Evolutionary conservation across 30 jellyfish, hydroid and myxozoan species (phyloP), one percentile per base, ranked within the genome.

Genomic region (Aurelia aurita): DNA sequence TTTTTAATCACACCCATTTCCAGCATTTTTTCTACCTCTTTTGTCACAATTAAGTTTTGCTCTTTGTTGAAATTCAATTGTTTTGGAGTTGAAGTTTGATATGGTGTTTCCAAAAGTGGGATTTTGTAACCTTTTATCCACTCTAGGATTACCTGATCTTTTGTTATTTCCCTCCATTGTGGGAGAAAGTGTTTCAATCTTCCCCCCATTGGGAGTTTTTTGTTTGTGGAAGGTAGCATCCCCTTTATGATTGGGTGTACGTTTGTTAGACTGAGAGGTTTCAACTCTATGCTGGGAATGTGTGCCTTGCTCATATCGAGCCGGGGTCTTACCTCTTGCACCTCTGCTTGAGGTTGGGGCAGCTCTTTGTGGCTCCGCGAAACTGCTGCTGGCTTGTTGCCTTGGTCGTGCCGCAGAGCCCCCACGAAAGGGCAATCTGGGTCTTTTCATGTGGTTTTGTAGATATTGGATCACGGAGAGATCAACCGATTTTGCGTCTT

Each of bases 111-210:
- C 67, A 70, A 18, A 32, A 70, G 67, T 27, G 82, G 82, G 34
- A 70, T 70, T 70, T 44, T 44, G 66, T 70, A 70, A 14, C 67
- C 79, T 65, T 5, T 67, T 4, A 61, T 32, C 79, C 66, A 67
- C 3, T 67, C 79, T 23, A 67, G 29, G 60, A 67, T 62, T 3
- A 28, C 13, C 7, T 10, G 74, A 16, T 62, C 45, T 12, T 62
- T 23, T 62, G 74, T 62, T 16, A 62, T 1, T 13, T 62, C 14
- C 14, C 26, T 44, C 74, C 74, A 62, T 62, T 62, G 74, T 6
- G 74, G 74, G 4, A 28, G 51, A 28, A 62, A 3, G 11, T 1
- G 2, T 23, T 62, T 62, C 14, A 62, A 44, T 62, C 74, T 62
- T 16, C 74, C 74, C 5, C 74, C 74, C 74, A 62, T 62, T 16